A percentile compares a stretch with the other conserved stretches of the same genome.
phyloP scores from a whole-genome alignment of 2,797 vertebrate genomes.

The Ctenosaura bakeri region DNA sequence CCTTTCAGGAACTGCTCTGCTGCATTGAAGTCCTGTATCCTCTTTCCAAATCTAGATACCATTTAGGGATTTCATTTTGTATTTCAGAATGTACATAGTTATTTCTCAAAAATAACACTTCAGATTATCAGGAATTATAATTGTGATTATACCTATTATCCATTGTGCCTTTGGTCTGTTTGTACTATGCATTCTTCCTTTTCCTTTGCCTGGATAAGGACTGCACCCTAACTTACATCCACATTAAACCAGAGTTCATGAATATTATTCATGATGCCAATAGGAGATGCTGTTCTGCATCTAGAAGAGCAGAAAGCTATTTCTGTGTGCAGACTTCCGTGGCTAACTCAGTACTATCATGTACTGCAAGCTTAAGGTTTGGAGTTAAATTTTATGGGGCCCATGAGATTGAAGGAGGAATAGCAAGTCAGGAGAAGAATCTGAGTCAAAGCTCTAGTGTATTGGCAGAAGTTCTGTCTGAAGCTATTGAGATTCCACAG shows the following conservation, averaged over 20 bases:
- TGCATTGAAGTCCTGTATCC: background rate
- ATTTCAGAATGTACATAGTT: background rate
- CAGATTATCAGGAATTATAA: background rate
- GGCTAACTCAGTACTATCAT: background rate
- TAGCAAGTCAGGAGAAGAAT: background rate
- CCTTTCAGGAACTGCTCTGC: background rate
- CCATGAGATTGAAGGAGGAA: background rate
- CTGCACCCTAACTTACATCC: background rate
- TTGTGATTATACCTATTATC: too few relatives aligned
- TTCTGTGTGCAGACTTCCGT: background rate
- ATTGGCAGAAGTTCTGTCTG: background rate
- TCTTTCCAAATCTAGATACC: background rate
- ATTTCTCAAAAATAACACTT: background rate
- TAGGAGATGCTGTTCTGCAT: background rate
- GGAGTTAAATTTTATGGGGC: background rate
- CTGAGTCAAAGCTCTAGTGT: background rate
- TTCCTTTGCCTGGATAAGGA: background rate
- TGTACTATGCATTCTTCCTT: background rate
- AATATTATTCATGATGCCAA: background rate
- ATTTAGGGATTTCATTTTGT: background rate
- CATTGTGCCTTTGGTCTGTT: background rate
- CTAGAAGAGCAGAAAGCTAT: background rate
- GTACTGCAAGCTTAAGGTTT: background rate
- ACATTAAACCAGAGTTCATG: background rate
- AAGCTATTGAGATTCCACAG: background rate